Percentiles rank a stretch among this genome's conserved stretches.
Evolutionary conservation across 2,797 vertebrate species (phyloP).

Genomic region (Uromys caudimaculatus): DNA sequence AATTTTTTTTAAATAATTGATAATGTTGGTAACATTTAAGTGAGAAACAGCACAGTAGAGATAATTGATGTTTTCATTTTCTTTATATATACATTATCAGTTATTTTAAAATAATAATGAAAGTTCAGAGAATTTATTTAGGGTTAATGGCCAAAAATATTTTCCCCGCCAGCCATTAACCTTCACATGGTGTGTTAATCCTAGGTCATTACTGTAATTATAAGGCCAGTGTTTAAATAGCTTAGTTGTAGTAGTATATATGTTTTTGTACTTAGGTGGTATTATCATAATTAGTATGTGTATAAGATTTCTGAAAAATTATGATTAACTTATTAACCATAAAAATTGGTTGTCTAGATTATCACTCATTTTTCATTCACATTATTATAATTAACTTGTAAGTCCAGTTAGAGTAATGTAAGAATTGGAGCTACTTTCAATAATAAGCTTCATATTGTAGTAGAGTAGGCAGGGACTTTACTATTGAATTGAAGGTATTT

Average conservation of each 20-base stretch:
- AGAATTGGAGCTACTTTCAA: constrained; percentile 70
- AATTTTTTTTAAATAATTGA: constrained; percentile 33
- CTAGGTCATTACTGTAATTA: constrained; percentile 68
- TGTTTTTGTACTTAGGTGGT: neutral
- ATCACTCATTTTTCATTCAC: constrained; percentile 64
- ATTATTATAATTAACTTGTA: constrained; percentile 75
- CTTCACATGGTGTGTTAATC: constrained; percentile 54
- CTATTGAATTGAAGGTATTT: constrained; percentile 71
- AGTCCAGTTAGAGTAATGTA: constrained; percentile 64
- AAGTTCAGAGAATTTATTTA: constrained; percentile 75
- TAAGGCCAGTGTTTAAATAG: constrained; percentile 68
- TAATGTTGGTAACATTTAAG: constrained; percentile 31
- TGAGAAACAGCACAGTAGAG: neutral
- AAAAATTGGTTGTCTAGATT: constrained; percentile 69
- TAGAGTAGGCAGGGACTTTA: constrained; percentile 73
- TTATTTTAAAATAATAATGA: constrained; percentile 76
- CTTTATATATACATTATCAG: constrained; percentile 66
- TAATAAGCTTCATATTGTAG: constrained; percentile 67
- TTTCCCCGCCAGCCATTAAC: constrained; percentile 78
- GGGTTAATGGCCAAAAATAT: constrained; percentile 77
- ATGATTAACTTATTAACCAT: constrained; percentile 28
- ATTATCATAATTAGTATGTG: constrained; percentile 55
- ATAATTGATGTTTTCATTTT: constrained; percentile 68
- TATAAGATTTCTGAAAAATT: constrained; percentile 54
- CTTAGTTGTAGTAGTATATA: constrained; percentile 2